phyloP scores from a whole-genome alignment of 2,797 vertebrate genomes.

The Hoplostethus mediterraneus region DNA sequence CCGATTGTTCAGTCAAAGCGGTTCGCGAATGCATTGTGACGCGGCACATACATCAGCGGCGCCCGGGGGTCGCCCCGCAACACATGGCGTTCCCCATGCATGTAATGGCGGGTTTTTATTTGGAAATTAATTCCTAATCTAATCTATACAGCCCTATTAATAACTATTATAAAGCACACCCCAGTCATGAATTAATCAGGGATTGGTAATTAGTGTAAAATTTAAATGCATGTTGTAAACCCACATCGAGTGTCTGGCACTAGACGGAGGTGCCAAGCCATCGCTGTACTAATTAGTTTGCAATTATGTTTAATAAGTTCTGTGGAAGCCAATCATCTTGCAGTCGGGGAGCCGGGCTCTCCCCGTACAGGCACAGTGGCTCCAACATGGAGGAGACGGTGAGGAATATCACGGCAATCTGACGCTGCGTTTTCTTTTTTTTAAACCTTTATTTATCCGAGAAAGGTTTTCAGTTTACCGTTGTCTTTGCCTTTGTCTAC shows the following conservation, averaged over 20 bases:
- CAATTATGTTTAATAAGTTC: constrained; percentile 90
- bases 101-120: constrained; percentile 83
- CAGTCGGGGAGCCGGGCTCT: constrained; percentile 72
- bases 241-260: constrained; percentile 84
- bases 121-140: constrained; percentile 86
- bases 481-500: no score
- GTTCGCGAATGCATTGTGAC: constrained; percentile 62
- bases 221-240: constrained; percentile 88
- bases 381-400: constrained; percentile 43
- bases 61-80: constrained; percentile 57
- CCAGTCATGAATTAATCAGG: constrained; percentile 85
- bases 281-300: constrained; percentile 88
- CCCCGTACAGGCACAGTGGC: constrained; percentile 59
- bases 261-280: constrained; percentile 86
- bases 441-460: not conserved
- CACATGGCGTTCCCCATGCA: constrained; percentile 73
- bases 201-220: constrained; percentile 88
- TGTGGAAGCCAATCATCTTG: constrained; percentile 83
- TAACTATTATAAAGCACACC: constrained; percentile 85
- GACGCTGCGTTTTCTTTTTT: not conserved
- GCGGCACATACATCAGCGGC: constrained; percentile 69
- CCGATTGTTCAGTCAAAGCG: constrained; percentile 73
- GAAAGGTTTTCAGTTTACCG: constrained; percentile 15
- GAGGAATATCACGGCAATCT: constrained; percentile 26
- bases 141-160: constrained; percentile 87